Conservation (phyloP, 2,113 vertebrate species). For the Echinops telfairi region DNA sequence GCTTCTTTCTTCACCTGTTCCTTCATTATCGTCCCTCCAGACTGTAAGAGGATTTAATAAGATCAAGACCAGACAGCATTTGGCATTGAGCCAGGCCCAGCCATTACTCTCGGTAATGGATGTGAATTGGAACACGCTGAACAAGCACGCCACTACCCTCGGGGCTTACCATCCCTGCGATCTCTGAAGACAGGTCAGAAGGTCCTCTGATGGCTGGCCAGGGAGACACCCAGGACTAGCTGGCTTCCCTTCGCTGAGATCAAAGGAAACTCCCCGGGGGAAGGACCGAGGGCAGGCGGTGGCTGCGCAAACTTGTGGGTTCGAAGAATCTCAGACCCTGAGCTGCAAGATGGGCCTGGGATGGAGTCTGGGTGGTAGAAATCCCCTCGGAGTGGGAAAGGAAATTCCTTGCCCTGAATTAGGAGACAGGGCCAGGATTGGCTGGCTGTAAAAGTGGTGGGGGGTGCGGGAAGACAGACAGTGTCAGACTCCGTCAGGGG, state of each 20-base stretch:
- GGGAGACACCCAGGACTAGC: slow-evolving; percentile 58
- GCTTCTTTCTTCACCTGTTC: background rate
- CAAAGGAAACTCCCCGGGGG: slow-evolving; percentile 60
- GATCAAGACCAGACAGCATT: slow-evolving; percentile 43
- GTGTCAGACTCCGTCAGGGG: too few relatives aligned
- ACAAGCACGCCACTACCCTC: background rate
- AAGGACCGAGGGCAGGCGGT: background rate
- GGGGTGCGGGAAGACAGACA: too few relatives aligned
- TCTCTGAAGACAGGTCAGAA: slow-evolving; percentile 13
- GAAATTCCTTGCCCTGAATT: background rate
- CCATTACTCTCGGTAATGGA: slow-evolving; percentile 17
- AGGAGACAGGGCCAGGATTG: background rate
- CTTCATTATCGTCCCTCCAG: background rate
- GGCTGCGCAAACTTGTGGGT: background rate
- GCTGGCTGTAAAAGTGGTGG: background rate
- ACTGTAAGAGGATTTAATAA: slow-evolving; percentile 42
- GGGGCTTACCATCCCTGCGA: background rate
- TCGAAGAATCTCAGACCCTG: slow-evolving; percentile 19
- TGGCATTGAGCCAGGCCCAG: slow-evolving; percentile 10
- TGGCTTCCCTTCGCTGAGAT: slow-evolving; percentile 47
- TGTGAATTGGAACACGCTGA: slow-evolving; percentile 12
- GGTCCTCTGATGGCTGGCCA: slow-evolving; percentile 38
- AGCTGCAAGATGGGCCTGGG: background rate
- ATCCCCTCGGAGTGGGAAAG: slow-evolving; percentile 7
- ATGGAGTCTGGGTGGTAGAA: slow-evolving; percentile 18